Percentiles rank a stretch among this genome's conserved stretches.
Conservation (phyloP, 2,113 vertebrate species). For the Globicephala melas region DNA sequence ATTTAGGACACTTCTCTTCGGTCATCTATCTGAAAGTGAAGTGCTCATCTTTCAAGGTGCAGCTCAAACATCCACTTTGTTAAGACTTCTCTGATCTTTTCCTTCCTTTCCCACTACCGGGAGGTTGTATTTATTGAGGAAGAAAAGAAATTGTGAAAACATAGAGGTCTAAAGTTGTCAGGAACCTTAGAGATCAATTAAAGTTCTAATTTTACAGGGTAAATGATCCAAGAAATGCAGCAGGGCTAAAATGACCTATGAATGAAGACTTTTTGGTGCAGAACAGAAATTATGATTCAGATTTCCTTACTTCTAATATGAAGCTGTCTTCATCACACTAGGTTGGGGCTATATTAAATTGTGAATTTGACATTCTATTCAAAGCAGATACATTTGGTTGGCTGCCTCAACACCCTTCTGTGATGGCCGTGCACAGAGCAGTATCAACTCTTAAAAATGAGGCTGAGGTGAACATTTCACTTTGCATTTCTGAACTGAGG, state of each 20-base stretch:
- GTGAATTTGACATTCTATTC: not conserved
- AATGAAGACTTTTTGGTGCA: not conserved
- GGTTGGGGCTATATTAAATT: not conserved
- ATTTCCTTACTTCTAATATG: not conserved
- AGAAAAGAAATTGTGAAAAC: not conserved
- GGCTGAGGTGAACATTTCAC: not conserved
- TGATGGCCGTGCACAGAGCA: not conserved
- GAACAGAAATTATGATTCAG: not conserved
- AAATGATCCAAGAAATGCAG: not conserved
- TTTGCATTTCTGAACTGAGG: not conserved
- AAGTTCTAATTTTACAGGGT: not conserved
- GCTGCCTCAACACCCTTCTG: not conserved
- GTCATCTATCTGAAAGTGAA: not conserved
- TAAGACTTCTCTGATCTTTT: not conserved
- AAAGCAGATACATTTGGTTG: not conserved
- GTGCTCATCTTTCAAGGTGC: not conserved
- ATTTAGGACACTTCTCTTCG: not conserved
- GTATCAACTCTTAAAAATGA: slow-evolving; percentile 9
- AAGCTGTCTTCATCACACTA: not conserved
- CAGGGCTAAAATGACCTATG: not conserved
- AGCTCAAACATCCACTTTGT: not conserved
- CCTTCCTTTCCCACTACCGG: not conserved
- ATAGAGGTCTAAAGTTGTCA: not conserved
- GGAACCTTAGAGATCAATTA: not conserved
- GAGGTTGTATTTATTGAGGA: not conserved